phyloP scores from a whole-genome alignment of 2,888 invertebrate species.

The Adela reaumurella region DNA sequence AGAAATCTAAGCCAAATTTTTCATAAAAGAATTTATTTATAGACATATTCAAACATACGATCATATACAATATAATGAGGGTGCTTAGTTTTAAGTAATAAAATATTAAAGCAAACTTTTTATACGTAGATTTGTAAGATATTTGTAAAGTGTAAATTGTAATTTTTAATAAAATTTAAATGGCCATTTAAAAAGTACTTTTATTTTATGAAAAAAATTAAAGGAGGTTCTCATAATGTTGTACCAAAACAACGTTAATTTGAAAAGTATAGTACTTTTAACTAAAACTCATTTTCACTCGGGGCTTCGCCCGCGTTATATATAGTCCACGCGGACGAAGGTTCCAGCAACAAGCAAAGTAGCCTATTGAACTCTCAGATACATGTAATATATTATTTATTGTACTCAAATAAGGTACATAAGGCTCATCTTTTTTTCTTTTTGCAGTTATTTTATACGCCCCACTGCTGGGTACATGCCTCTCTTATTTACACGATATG shows the following conservation, averaged over 20 bases:
- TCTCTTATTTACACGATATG: no score
- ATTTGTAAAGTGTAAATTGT: constrained; percentile 7
- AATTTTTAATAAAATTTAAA: constrained; percentile 25
- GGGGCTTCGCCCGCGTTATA: no score
- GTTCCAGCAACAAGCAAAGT: no score
- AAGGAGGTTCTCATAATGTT: no score
- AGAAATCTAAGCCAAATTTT: background rate
- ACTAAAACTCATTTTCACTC: constrained; percentile 1
- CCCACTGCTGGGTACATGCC: no score
- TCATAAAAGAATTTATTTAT: background rate
- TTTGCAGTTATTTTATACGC: no score
- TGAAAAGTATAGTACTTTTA: constrained; percentile 15
- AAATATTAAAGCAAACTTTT: constrained; percentile 39
- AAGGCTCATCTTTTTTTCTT: no score
- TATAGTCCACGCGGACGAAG: no score
- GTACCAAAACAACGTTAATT: no score
- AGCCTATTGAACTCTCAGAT: no score
- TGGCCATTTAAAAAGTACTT: constrained; percentile 23
- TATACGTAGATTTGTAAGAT: constrained; percentile 22
- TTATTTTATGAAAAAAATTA: constrained; percentile 6
- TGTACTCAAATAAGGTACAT: no score
- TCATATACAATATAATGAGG: constrained; percentile 24
- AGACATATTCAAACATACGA: constrained; percentile 15
- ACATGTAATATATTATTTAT: no score
- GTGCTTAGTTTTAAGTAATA: constrained; percentile 15